Evolutionary conservation across 2,888 invertebrate species (phyloP).

Genomic region (Drosophila antonietae): DNA sequence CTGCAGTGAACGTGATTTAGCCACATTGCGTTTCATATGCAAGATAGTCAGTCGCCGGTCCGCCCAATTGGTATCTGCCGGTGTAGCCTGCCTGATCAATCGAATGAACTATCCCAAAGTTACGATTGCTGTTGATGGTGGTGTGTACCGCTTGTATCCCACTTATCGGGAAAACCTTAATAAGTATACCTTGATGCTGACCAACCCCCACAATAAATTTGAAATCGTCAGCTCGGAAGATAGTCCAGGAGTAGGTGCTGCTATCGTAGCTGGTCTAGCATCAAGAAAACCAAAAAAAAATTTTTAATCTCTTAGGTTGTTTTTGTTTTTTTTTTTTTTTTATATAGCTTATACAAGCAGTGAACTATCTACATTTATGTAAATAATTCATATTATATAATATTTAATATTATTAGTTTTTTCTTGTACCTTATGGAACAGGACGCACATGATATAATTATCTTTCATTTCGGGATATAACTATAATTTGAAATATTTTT

Average conservation of each 20-base stretch:
- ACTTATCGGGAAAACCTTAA: slow-evolving; percentile 40
- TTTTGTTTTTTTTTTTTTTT: not conserved
- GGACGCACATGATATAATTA: not conserved
- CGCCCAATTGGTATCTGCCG: slow-evolving; percentile 95
- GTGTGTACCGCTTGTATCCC: slow-evolving; percentile 62
- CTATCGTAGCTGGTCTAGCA: slow-evolving; percentile 50
- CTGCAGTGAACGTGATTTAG: slow-evolving; percentile 93
- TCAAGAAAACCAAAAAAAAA: not conserved
- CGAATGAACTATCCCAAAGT: slow-evolving; percentile 38
- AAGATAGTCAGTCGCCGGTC: slow-evolving; percentile 94
- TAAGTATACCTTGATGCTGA: slow-evolving; percentile 14
- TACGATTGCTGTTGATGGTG: slow-evolving; percentile 61
- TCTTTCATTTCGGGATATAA: not conserved
- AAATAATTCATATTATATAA: not conserved
- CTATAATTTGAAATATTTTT: not conserved
- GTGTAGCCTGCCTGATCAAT: slow-evolving; percentile 87
- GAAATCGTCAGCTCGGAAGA: slow-evolving; percentile 55
- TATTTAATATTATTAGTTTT: not conserved
- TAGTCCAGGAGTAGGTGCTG: slow-evolving; percentile 70
- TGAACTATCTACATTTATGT: not conserved
- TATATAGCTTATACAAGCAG: not conserved
- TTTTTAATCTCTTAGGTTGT: not conserved
- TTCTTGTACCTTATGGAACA: not conserved
- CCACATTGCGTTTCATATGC: slow-evolving; percentile 94
- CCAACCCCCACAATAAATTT: slow-evolving; percentile 35